A percentile compares a stretch with the other conserved stretches of the same genome.
Evolutionary conservation across 1,140 invertebrate genomes (phyloP).

Genomic region (Episyrphus balteatus): DNA sequence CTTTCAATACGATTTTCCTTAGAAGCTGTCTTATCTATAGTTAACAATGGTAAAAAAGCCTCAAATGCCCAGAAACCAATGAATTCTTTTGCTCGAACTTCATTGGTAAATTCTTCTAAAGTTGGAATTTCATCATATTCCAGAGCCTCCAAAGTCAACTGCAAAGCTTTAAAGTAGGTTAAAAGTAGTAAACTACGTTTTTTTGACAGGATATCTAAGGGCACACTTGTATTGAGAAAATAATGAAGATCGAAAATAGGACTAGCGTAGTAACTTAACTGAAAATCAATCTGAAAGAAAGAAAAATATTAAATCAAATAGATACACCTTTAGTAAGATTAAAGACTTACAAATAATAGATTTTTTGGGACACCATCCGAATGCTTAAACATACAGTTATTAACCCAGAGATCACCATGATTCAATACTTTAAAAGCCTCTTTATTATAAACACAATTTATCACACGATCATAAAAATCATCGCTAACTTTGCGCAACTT

Average conservation of each 20-base stretch:
- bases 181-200: constrained; percentile 32
- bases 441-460: background rate
- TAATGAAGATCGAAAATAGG: constrained; percentile 31
- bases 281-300: constrained; percentile 24
- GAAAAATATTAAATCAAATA: background rate
- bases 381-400: constrained; percentile 55
- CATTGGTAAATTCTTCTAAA: constrained; percentile 26
- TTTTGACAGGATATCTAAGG: constrained; percentile 19
- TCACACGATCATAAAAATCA: background rate
- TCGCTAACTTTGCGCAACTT: constrained; percentile 21
- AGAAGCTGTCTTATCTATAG: constrained; percentile 21
- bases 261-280: constrained; percentile 27
- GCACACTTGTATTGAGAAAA: constrained; percentile 25
- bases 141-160: constrained; percentile 29
- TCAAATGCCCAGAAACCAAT: constrained; percentile 26
- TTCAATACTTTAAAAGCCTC: constrained; percentile 42
- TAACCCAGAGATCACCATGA: constrained; percentile 55
- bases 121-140: constrained; percentile 36
- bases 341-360: constrained; percentile 41
- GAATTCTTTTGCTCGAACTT: constrained; percentile 26
- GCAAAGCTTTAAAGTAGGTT: constrained; percentile 24
- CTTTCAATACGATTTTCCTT: constrained; percentile 24
- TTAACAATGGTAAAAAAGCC: constrained; percentile 25
- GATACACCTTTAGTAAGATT: background rate
- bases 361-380: constrained; percentile 38